Base-by-base conservation (phyloP, 37 sponge, comb jelly and placozoan genomes). In the Petrosia ficiformis region DNA sequence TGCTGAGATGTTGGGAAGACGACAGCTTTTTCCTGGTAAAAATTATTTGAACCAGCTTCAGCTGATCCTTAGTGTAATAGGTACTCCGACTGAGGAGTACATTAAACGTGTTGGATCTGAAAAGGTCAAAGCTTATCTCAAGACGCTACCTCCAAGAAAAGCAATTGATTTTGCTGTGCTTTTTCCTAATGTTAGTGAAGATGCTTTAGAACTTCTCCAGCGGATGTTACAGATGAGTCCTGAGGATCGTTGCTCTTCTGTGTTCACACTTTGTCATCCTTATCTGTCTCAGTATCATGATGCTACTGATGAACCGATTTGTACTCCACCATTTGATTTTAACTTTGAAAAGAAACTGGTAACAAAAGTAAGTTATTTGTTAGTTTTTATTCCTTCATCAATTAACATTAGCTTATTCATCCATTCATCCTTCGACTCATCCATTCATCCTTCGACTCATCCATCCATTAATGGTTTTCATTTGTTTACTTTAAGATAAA, bases 1-100 rank as follows among this genome's bases (percentile, higher is more conserved):
- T 72, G 94, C 87, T 22, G 94, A 94, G 75, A 86, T 94, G 92
- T 69, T 94, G 8, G 93, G 81, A 24, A 52, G 95, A 16, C 72
- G 87, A 57, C 93, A 91, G 42, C 72, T 94, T 14, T 94, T 94
- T 48, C 95, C 95, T 8, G 95, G 95, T 0, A 90, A 85, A 44
- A 84, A 90, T 70, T 94, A 90, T 65, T 76, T 94, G 30, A 74
- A 90, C 70, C 95, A 94, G 72, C 78, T 94, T 0, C 89, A 90
- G 71, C 80, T 94, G 60, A 91, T 94, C 26, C 82, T 94, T 42
- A 75, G 84, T 73, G 95, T 94, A 24, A 80, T 94, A 54, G 95
- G 95, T 1, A 94, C 95, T 6, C 95, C 95, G 1, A 37, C 82
- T 59, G 77, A 77, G 21, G 79, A 84, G n/a, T 87, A 91, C 66